Conservation (phyloP, 2,113 vertebrate species). For the Mixornis gularis region DNA sequence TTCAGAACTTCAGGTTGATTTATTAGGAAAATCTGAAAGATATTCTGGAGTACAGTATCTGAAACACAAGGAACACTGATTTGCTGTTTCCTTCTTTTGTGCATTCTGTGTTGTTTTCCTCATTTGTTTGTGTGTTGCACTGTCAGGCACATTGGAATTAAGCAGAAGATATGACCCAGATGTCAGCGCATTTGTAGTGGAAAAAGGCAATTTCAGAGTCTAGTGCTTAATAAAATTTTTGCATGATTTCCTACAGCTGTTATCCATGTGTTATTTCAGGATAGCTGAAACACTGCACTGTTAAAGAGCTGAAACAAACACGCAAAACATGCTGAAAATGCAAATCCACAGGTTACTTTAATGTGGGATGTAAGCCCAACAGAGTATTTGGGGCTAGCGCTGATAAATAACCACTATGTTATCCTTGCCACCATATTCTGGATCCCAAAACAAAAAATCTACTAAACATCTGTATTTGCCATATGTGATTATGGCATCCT, state of each 20-base stretch:
- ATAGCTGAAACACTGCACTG: constrained; percentile 15
- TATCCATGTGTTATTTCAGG: constrained; percentile 58
- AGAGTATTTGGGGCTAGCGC: not conserved
- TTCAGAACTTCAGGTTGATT: not conserved
- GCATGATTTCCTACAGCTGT: constrained; percentile 58
- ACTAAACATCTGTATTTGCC: not conserved
- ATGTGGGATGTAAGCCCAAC: not conserved
- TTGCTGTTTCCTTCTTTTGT: not conserved
- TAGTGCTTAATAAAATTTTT: constrained; percentile 56
- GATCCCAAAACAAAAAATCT: not conserved
- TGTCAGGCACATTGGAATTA: constrained; percentile 21
- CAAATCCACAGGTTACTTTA: constrained; percentile 18
- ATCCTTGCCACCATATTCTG: not conserved
- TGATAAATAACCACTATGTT: constrained; percentile 15
- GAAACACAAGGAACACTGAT: not conserved
- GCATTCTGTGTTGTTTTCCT: not conserved
- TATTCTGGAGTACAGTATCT: not conserved
- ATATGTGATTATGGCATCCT: not conserved
- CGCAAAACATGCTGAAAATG: not conserved
- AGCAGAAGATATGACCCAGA: constrained; percentile 51
- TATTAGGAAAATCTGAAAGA: not conserved
- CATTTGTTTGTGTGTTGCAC: not conserved
- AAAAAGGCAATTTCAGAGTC: constrained; percentile 58
- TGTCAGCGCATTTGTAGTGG: constrained; percentile 48
- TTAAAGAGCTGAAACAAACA: constrained; percentile 32